These are phyloP conservation scores for Nebria brevicollis DNA, from an alignment of 2,888 invertebrate species.

Conservation along the genomic window DNA sequence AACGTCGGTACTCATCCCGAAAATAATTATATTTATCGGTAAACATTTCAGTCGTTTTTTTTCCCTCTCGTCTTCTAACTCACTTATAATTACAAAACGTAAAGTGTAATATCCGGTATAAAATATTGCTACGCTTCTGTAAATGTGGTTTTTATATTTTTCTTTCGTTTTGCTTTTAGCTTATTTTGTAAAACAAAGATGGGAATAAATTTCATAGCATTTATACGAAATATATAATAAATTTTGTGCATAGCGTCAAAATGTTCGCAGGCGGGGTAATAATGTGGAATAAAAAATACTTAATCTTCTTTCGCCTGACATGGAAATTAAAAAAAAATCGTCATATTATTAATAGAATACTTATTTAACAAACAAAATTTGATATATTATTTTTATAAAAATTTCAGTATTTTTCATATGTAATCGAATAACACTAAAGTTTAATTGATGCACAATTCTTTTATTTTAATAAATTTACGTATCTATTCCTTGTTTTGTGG, in stretches of 20 bases:
- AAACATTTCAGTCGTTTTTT: background rate
- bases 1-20: background rate
- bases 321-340: too few relatives aligned
- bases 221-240: slow-evolving; percentile 1
- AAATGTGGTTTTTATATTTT: background rate
- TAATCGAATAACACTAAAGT: too few relatives aligned
- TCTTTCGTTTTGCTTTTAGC: background rate
- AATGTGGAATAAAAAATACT: background rate
- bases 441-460: too few relatives aligned
- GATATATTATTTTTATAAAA: too few relatives aligned
- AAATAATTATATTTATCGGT: background rate
- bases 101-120: background rate
- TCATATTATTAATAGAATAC: too few relatives aligned
- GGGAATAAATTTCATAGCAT: background rate
- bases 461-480: too few relatives aligned
- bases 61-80: background rate
- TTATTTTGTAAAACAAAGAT: background rate
- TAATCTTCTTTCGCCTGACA: background rate
- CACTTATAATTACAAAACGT: background rate
- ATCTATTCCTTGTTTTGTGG: too few relatives aligned
- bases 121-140: background rate
- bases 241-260: background rate
- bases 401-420: too few relatives aligned
- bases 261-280: background rate
- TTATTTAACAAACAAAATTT: too few relatives aligned